Evolutionary conservation across 2,113 vertebrate species (phyloP).

Genomic region (Hystrix brachyura): DNA sequence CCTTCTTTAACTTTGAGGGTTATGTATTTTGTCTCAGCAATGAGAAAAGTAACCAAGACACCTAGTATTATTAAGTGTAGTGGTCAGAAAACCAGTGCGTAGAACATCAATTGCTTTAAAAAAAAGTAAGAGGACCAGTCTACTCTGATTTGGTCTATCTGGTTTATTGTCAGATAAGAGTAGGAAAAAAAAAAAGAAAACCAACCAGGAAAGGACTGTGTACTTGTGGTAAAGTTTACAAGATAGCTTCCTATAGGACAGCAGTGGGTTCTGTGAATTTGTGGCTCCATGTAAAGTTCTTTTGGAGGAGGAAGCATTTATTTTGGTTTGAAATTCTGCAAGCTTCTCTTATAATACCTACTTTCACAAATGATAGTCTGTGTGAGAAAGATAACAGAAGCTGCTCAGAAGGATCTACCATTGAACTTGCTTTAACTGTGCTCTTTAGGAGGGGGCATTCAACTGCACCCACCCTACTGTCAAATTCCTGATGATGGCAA

Average conservation of each 20-base stretch:
- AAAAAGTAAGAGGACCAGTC: background rate
- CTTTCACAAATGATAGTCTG: background rate
- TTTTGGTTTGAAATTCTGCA: conserved; percentile 46
- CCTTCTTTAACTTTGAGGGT: too few species aligned
- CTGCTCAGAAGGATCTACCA: background rate
- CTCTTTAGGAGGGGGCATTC: background rate
- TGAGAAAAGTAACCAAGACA: too few species aligned
- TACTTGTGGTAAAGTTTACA: background rate
- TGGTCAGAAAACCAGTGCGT: background rate
- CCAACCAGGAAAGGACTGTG: background rate
- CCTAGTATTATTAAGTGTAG: background rate
- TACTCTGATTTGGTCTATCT: background rate
- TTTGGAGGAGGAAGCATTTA: background rate
- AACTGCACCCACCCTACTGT: background rate
- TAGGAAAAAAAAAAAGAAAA: background rate
- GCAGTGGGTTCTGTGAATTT: background rate
- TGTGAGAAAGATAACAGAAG: background rate
- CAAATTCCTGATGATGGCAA: background rate
- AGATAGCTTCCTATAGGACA: background rate
- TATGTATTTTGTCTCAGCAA: too few species aligned
- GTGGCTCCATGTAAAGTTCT: background rate
- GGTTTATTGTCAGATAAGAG: conserved; percentile 30
- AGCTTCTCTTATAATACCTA: background rate
- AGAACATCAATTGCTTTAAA: background rate
- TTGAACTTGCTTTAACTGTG: background rate